A percentile compares a stretch with the other conserved stretches of the same genome.
Conservation (phyloP, 2,797 vertebrate species). For the Falco rusticolus region DNA sequence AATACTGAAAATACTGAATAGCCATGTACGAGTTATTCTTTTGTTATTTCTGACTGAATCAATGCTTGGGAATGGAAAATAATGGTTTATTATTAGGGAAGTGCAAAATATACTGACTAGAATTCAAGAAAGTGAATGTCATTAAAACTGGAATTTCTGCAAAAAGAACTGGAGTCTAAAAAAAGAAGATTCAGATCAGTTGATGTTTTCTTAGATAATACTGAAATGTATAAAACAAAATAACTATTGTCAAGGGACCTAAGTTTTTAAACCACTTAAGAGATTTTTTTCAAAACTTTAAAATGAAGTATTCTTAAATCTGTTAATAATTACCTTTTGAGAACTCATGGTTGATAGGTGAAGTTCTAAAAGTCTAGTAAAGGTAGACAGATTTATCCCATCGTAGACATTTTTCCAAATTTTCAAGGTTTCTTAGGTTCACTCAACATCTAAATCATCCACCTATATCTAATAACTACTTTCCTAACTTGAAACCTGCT, state of each 20-base stretch:
- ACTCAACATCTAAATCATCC: neutral
- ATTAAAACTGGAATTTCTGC: neutral
- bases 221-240: neutral
- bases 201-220: neutral
- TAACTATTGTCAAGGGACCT: neutral
- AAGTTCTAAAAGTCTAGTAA: neutral
- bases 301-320: neutral
- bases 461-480: neutral
- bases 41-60: neutral
- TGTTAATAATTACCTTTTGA: neutral
- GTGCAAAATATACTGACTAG: neutral
- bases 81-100: neutral
- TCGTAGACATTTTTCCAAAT: neutral
- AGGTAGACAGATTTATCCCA: neutral
- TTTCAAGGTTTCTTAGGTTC: neutral
- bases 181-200: neutral
- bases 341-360: neutral
- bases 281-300: neutral
- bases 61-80: neutral
- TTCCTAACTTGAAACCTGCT: neutral
- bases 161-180: neutral
- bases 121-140: neutral
- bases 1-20: neutral
- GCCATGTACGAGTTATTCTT: neutral
- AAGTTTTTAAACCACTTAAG: neutral